Conservation (phyloP, 2,113 vertebrate species). For the Anhinga anhinga region DNA sequence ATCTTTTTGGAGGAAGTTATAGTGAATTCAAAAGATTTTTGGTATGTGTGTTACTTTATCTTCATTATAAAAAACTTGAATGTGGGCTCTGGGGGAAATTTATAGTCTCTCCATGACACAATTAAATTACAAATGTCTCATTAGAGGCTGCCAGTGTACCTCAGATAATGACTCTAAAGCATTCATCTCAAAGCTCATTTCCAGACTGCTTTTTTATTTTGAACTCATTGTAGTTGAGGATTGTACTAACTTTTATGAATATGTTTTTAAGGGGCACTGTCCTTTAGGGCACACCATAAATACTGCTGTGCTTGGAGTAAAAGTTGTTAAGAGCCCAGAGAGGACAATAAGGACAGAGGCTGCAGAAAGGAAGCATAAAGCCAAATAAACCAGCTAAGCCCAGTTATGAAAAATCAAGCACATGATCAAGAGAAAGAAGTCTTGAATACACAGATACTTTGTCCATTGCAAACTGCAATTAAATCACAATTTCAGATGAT, state of each 20-base stretch:
- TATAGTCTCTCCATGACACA: slow-evolving; percentile 61
- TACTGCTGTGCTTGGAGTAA: neutral
- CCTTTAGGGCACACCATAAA: slow-evolving; percentile 45
- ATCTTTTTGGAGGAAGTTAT: slow-evolving; percentile 74
- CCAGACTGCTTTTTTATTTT: slow-evolving; percentile 47
- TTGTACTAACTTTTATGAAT: slow-evolving; percentile 42
- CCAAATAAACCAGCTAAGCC: neutral
- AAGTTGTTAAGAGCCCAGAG: neutral
- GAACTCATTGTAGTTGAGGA: slow-evolving; percentile 3
- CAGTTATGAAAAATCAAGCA: neutral
- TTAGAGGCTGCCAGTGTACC: slow-evolving; percentile 71
- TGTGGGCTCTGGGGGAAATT: slow-evolving; percentile 64
- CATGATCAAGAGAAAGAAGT: neutral
- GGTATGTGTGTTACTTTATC: slow-evolving; percentile 75
- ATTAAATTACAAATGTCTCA: slow-evolving; percentile 74
- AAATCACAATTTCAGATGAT: neutral
- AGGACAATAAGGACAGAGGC: neutral
- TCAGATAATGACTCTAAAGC: slow-evolving; percentile 60
- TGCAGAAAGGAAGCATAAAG: neutral
- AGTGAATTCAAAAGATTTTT: slow-evolving; percentile 69
- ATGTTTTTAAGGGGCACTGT: slow-evolving; percentile 35
- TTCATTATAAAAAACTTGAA: slow-evolving; percentile 72
- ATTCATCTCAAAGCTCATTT: slow-evolving; percentile 57
- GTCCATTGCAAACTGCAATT: neutral
- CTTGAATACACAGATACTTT: neutral